Evolutionary conservation across 2,888 invertebrate genomes (phyloP), one percentile per base, ranked within the genome.

Genomic region (Danaus chrysippus): DNA sequence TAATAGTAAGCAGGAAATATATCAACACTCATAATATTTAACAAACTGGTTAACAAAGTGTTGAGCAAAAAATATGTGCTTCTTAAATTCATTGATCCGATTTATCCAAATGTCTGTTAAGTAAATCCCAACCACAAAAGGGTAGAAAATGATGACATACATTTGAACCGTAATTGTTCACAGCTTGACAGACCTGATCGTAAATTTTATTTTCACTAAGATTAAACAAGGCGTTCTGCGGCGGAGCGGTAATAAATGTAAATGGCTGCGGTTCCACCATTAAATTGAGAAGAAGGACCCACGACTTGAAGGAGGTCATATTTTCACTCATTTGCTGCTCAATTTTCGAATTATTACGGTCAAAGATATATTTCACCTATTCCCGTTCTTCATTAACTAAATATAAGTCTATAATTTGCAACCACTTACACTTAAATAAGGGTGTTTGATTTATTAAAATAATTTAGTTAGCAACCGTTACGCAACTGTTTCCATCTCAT

Each of bases 191-290:
- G 66, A 69, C 64, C 63, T 66, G 68, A 62, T 68, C 69, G 66
- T 68, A 69, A 69, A 69, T 69, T 69, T 69, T 69, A 69, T 69
- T 69, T 68, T 69, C 69, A 63, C 68, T 66, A 69, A 68, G 69
- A 69, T 69, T 69, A 69, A 69, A 79, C 78, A 75, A 76, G 70
- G 70, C 77, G 59, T 68, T 70, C 65, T 64, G 67, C 62, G 68
- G 68, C 64, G 67, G 61, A 66, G 54, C 60, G 63, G 67, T 77
- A 81, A 82, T 84, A 83, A 83, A 83, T 81, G 82, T 80, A 79
- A 83, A 83, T 79, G 79, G 78, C 72, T 69, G 63, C 65, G 65
- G 67, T 61, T 64, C 69, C 77, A 58, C 78, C 78, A 82, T 83
- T 82, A 83, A 81, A 82, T 75, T 74, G 75, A 77, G 75, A 76